These are phyloP conservation scores for Potamarius usumacintae DNA, from an alignment of 2,113 vertebrate species.

Conservation along the genomic window DNA sequence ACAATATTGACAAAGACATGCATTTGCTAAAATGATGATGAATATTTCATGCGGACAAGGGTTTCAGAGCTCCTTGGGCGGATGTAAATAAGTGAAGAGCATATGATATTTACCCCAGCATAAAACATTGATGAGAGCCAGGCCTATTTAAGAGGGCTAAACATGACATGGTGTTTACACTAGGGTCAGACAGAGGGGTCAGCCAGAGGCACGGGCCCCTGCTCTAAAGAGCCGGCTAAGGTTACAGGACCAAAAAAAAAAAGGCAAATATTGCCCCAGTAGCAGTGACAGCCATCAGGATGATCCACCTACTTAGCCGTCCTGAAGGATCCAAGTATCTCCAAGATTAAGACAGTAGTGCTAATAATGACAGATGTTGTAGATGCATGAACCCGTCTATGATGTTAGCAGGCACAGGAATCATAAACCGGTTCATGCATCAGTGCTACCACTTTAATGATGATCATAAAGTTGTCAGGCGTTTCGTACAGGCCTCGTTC, in stretches of 20 bases:
- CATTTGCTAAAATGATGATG: slow-evolving; percentile 77
- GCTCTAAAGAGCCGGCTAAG: slow-evolving; percentile 74
- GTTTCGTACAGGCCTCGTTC: not conserved
- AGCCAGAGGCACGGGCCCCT: slow-evolving; percentile 73
- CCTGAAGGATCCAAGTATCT: slow-evolving; percentile 24
- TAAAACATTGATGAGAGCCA: slow-evolving; percentile 80
- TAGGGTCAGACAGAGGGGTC: slow-evolving; percentile 78
- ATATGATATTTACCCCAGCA: slow-evolving; percentile 79
- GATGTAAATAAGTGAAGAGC: slow-evolving; percentile 85
- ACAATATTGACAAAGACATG: slow-evolving; percentile 74
- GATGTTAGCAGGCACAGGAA: not conserved
- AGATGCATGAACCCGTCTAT: slow-evolving; percentile 2
- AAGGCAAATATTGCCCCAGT: slow-evolving; percentile 51
- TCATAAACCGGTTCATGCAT: slow-evolving; percentile 17
- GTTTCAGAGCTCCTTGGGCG: slow-evolving; percentile 73
- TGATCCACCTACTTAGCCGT: slow-evolving; percentile 43
- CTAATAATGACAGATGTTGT: not conserved
- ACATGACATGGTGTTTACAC: slow-evolving; percentile 79
- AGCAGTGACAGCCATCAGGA: slow-evolving; percentile 50
- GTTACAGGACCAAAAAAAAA: slow-evolving; percentile 54
- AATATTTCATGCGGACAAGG: slow-evolving; percentile 82
- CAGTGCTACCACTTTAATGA: slow-evolving; percentile 12
- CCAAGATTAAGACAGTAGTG: not conserved
- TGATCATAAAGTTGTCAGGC: slow-evolving; percentile 31
- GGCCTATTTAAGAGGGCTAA: slow-evolving; percentile 80